These are phyloP conservation scores for Petrolisthes manimaculis DNA, from an alignment of 2,888 invertebrate genomes.

Conservation along the genomic window DNA sequence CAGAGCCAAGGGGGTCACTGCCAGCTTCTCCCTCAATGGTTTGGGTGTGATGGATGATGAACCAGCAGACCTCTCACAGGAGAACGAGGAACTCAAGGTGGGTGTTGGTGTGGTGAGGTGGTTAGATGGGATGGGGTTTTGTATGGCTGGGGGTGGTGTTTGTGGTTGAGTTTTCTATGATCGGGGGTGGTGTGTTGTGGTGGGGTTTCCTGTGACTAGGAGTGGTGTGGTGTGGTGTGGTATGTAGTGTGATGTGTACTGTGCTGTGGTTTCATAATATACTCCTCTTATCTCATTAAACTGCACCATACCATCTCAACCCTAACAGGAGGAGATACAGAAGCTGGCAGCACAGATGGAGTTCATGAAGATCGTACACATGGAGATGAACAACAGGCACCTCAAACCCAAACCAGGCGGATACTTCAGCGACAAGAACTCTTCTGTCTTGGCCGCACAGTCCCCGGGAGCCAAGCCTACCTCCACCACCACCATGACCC, in stretches of 20 bases:
- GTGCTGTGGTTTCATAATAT: not conserved
- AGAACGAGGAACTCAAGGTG: slow-evolving; percentile 91
- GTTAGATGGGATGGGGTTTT: not conserved
- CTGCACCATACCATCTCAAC: no score
- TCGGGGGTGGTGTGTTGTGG: not conserved
- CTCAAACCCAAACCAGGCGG: slow-evolving; percentile 86
- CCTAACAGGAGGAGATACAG: slow-evolving; percentile 85
- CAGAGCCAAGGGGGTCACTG: slow-evolving; percentile 84
- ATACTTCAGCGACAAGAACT: slow-evolving; percentile 76
- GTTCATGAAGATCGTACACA: slow-evolving; percentile 93
- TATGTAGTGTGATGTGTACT: not conserved
- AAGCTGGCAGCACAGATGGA: slow-evolving; percentile 92
- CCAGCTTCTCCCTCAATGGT: slow-evolving; percentile 87
- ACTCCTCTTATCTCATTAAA: slow-evolving; percentile 1
- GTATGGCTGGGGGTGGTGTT: not conserved
- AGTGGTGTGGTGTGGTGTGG: not conserved
- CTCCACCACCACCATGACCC: slow-evolving; percentile 3
- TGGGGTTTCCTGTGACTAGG: not conserved
- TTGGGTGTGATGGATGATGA: slow-evolving; percentile 84
- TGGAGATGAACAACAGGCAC: slow-evolving; percentile 93
- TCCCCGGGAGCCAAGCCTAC: slow-evolving; percentile 47
- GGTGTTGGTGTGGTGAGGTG: not conserved
- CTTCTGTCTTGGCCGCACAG: slow-evolving; percentile 50
- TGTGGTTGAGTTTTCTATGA: no score
- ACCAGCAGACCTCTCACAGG: slow-evolving; percentile 87